phyloP scores from a whole-genome alignment of 2,113 vertebrate species.

The Lonchura striata region DNA sequence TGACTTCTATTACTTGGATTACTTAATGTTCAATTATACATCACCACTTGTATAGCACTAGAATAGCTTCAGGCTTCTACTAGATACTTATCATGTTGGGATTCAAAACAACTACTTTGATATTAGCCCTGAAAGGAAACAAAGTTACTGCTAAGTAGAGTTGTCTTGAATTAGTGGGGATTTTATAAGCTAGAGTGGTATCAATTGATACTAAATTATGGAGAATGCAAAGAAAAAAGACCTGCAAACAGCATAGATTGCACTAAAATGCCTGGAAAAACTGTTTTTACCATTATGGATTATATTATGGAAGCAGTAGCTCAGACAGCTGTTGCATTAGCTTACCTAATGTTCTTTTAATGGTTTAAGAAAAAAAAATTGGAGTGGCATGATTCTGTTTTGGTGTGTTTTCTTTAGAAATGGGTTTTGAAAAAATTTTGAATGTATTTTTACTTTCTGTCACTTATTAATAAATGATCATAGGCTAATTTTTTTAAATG shows the following conservation, averaged over 20 bases:
- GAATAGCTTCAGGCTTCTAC: conserved; percentile 29
- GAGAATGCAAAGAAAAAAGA: conserved; percentile 31
- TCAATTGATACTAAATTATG: conserved; percentile 53
- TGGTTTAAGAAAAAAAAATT: conserved; percentile 10
- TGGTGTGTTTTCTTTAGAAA: background rate
- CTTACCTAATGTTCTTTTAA: conserved; percentile 51
- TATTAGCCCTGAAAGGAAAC: conserved; percentile 37
- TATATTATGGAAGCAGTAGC: conserved; percentile 42
- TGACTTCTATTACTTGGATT: conserved; percentile 80
- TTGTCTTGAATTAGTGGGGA: conserved; percentile 42
- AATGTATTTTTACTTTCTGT: conserved; percentile 49
- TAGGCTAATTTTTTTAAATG: conserved; percentile 35
- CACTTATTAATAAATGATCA: conserved; percentile 53
- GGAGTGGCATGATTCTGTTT: conserved; percentile 6
- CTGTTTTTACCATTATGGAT: conserved; percentile 57
- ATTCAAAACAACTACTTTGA: conserved; percentile 49
- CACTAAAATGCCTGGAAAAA: conserved; percentile 63
- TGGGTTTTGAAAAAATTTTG: conserved; percentile 17
- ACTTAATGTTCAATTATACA: conserved; percentile 84
- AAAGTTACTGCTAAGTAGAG: conserved; percentile 39
- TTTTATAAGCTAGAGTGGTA: conserved; percentile 45
- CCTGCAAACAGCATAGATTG: conserved; percentile 58
- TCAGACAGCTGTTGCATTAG: conserved; percentile 58
- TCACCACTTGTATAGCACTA: conserved; percentile 59
- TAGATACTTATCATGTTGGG: conserved; percentile 17